Evolutionary conservation across 2,888 invertebrate genomes (phyloP).

Genomic region (Drosophila barbarae): DNA sequence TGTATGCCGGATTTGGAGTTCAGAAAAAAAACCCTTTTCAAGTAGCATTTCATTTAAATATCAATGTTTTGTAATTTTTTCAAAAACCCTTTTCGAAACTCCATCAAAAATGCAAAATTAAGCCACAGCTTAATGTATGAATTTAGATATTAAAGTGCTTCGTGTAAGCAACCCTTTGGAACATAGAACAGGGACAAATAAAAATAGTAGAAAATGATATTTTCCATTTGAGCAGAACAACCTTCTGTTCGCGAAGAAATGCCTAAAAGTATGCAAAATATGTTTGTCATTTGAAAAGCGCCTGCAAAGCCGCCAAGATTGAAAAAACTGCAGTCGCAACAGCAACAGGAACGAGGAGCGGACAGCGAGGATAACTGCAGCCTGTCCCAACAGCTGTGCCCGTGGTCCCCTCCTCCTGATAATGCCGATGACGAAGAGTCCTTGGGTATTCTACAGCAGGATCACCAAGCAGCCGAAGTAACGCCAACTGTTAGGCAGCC

Average conservation of each 20-base stretch:
- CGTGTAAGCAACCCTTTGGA: not conserved
- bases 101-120: conserved; percentile 4
- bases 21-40: not conserved
- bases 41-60: conserved; percentile 10
- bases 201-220: conserved; percentile 1
- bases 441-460: conserved; percentile 10
- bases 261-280: conserved; percentile 40
- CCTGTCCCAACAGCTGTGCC: conserved; percentile 27
- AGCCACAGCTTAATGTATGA: not conserved
- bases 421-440: not conserved
- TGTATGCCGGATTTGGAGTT: too few species aligned
- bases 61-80: conserved; percentile 2
- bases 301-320: conserved; percentile 40
- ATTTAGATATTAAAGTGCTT: not conserved
- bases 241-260: not conserved
- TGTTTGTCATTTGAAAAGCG: conserved; percentile 23
- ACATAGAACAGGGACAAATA: not conserved
- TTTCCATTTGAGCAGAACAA: not conserved
- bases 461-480: not conserved
- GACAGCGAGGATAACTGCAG: conserved; percentile 12
- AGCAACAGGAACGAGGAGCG: conserved; percentile 12
- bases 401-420: not conserved
- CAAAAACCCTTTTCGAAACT: not conserved
- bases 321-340: conserved; percentile 24
- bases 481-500: conserved; percentile 22